Percentiles rank a stretch among this genome's conserved stretches.
Evolutionary conservation across 1,140 invertebrate species (phyloP).

Genomic region (Procambarus clarkii): DNA sequence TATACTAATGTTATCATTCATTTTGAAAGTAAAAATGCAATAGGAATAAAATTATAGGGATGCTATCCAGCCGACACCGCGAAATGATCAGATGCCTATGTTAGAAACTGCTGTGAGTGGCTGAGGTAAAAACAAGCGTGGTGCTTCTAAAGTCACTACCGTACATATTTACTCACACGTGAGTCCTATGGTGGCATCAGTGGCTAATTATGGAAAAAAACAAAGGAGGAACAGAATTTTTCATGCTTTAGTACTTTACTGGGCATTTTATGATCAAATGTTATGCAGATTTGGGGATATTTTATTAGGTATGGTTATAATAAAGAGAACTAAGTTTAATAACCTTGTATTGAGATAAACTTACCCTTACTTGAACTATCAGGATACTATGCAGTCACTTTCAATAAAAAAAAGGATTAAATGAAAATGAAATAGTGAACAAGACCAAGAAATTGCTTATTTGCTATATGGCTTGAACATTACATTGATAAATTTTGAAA

Average conservation of each 20-base stretch:
- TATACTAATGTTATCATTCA: background rate
- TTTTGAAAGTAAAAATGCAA: background rate
- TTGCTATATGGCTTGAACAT: background rate
- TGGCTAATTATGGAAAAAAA: background rate
- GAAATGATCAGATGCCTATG: background rate
- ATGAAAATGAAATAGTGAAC: background rate
- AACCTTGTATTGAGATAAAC: slow-evolving; percentile 30
- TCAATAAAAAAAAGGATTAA: slow-evolving; percentile 48
- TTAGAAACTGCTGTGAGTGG: background rate
- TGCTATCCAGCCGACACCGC: background rate
- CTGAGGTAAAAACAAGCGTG: slow-evolving; percentile 9
- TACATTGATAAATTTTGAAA: background rate
- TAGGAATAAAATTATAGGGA: background rate
- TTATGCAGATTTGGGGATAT: too few relatives aligned
- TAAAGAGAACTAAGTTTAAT: slow-evolving; percentile 30
- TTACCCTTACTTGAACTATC: slow-evolving; percentile 58
- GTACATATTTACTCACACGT: background rate
- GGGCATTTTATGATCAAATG: background rate
- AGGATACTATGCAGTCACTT: slow-evolving; percentile 51
- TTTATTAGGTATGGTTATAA: background rate
- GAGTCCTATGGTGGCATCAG: background rate
- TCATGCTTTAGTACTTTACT: slow-evolving; percentile 35
- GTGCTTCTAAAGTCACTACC: slow-evolving; percentile 15
- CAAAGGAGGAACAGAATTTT: slow-evolving; percentile 15
- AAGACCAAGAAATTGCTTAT: background rate